A percentile compares a stretch with the other conserved stretches of the same genome.
These are phyloP conservation scores for Agonopterix subpropinquella DNA, from an alignment of 2,888 invertebrate genomes.

Conservation along the genomic window DNA sequence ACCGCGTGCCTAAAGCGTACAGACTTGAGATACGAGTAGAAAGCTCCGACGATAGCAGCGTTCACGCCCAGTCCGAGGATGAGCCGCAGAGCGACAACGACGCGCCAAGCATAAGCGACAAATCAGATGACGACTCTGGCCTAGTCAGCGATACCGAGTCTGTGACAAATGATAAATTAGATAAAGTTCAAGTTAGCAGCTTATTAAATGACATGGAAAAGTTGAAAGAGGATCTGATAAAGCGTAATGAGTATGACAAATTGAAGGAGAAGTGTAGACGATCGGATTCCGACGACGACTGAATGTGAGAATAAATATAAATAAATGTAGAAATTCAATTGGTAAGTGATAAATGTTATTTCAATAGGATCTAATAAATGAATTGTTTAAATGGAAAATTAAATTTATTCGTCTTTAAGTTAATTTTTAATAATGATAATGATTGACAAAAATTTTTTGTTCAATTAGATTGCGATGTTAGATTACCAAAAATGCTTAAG, in stretches of 20 bases:
- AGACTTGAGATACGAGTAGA: slow-evolving; percentile 30
- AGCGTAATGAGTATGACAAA: slow-evolving; percentile 57
- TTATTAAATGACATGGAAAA: slow-evolving; percentile 62
- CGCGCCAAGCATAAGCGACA: slow-evolving; percentile 6
- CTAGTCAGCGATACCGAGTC: slow-evolving; percentile 49
- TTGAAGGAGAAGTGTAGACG: slow-evolving; percentile 50
- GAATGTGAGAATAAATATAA: too few relatives aligned
- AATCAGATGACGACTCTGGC: slow-evolving; percentile 50
- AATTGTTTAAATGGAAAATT: too few relatives aligned
- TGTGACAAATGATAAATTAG: slow-evolving; percentile 25
- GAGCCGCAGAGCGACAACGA: slow-evolving; percentile 16
- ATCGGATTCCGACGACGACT: slow-evolving; percentile 49
- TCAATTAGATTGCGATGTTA: too few relatives aligned
- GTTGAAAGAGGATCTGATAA: slow-evolving; percentile 53
- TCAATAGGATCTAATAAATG: not conserved
- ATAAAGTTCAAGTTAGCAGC: slow-evolving; percentile 53
- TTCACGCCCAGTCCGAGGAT: slow-evolving; percentile 30
- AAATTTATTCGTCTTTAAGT: too few relatives aligned
- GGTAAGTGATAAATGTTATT: not conserved
- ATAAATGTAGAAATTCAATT: slow-evolving; percentile 5
- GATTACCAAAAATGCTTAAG: too few relatives aligned
- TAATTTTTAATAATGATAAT: too few relatives aligned
- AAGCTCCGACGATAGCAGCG: slow-evolving; percentile 40
- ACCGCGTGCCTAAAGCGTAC: slow-evolving; percentile 60
- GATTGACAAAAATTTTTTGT: too few relatives aligned